phyloP scores from a whole-genome alignment of 2,888 invertebrate species.

The Drosophila picticornis region DNA sequence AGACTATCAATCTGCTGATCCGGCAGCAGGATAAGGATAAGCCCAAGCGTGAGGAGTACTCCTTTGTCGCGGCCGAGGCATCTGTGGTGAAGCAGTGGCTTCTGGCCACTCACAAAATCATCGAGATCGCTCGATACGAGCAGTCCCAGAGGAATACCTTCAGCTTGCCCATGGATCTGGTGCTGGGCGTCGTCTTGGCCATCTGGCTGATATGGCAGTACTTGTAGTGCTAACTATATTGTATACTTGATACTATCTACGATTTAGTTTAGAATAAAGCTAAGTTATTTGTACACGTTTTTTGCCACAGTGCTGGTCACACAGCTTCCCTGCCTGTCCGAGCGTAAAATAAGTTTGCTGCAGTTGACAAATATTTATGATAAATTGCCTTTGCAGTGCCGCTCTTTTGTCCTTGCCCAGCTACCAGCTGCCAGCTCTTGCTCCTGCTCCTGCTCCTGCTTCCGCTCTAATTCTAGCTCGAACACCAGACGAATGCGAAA shows the following conservation, averaged over 20 bases:
- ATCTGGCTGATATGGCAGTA: conserved; percentile 83
- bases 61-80: conserved; percentile 78
- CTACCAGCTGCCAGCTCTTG: neutral
- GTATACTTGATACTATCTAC: conserved; percentile 14
- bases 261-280: conserved; percentile 45
- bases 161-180: conserved; percentile 82
- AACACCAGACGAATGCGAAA: conserved; percentile 60
- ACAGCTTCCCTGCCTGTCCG: conserved; percentile 51
- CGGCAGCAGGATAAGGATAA: conserved; percentile 60
- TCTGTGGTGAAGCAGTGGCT: conserved; percentile 82
- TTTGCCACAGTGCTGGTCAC: conserved; percentile 25
- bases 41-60: conserved; percentile 75
- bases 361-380: conserved; percentile 82
- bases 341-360: conserved; percentile 79
- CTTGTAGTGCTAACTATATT: conserved; percentile 60
- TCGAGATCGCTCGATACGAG: conserved; percentile 75
- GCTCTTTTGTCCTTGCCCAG: conserved; percentile 48
- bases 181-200: conserved; percentile 73
- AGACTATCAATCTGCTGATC: conserved; percentile 75
- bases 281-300: conserved; percentile 46
- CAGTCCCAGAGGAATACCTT: conserved; percentile 72
- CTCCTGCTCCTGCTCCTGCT: conserved; percentile 12
- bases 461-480: conserved; percentile 6
- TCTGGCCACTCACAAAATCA: conserved; percentile 76
- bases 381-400: conserved; percentile 74